Base-by-base conservation (phyloP, 2,797 vertebrate genomes). In the Nothura maculosa region DNA sequence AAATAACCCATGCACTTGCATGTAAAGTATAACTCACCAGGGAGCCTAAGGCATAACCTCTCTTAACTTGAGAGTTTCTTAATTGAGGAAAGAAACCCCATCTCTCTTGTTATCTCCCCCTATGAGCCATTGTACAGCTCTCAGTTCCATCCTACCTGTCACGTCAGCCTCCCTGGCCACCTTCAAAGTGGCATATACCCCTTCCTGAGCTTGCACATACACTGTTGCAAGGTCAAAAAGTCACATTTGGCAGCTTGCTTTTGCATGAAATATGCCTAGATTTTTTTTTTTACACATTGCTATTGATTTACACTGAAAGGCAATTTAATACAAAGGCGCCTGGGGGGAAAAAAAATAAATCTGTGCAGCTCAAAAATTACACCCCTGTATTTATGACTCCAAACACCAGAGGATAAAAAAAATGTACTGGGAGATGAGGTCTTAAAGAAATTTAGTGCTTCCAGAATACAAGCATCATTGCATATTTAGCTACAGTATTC, bases 11-110 rank as follows among this genome's bases (percentile, higher is more conserved):
- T 18, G 21, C 4, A 24, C 27, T 32, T 55, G 32, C 14, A 73
- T 2, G 2, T 0, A n/a, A 5, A 78, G 14, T 28, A 5, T 3
- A 73, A 76, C 3, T 24, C 55, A 8, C 27, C 0, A 36, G 28
- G 17, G 13, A 64, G 27, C 2, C 0, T 4, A 20, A 78, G 5
- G 58, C 12, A 7, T 10, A 30, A 19, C 10, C 50, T 12, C n/a
- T 66, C 47, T 12, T 21, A 43, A 21, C 1, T 0, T 61, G 22
- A 58, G 32, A 18, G 19, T 34, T 64, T 32, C 40, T 42, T 32
- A 15, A 55, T 2, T 12, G 34, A 80, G 42, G 30, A 62, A 36
- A 34, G 38, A 69, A 86, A 36, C 2, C 17, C 30, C 67, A 85
- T 43, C 19, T 34, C 57, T 52, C 61, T 22, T 25, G n/a, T 9